Conservation (phyloP, 2,797 vertebrate species). For the Neosilurus hyrtlii region DNA sequence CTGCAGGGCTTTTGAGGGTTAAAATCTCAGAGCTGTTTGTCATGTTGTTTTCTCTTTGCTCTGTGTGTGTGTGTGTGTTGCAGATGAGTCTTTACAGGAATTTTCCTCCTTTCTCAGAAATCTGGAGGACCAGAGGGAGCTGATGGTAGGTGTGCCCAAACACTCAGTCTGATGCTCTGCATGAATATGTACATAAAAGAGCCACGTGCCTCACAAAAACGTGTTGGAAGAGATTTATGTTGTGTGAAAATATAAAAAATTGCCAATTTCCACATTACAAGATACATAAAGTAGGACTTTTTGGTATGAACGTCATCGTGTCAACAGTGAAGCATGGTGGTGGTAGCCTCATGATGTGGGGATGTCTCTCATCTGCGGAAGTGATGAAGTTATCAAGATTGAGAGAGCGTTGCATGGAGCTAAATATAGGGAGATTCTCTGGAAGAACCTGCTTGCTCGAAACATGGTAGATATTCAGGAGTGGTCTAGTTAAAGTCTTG, state of each 20-base stretch:
- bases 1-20: not conserved
- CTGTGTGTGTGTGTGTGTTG: slow-evolving; percentile 40
- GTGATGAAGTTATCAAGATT: not conserved
- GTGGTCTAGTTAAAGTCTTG: not conserved
- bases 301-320: not conserved
- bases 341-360: not conserved
- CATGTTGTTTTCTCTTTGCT: not conserved
- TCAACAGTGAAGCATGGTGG: not conserved
- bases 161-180: not conserved
- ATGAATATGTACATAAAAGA: not conserved
- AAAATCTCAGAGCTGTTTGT: not conserved
- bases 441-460: not conserved
- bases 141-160: slow-evolving; percentile 83
- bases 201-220: not conserved
- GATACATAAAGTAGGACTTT: not conserved
- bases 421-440: not conserved
- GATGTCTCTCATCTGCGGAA: not conserved
- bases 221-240: not conserved
- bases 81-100: slow-evolving; percentile 94
- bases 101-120: slow-evolving; percentile 93
- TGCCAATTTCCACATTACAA: too few relatives aligned
- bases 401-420: too few relatives aligned
- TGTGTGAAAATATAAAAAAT: too few relatives aligned
- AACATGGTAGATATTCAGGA: not conserved
- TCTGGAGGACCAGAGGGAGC: slow-evolving; percentile 94